phyloP scores from a whole-genome alignment of 2,888 invertebrate species.

The Metalampra italica region DNA sequence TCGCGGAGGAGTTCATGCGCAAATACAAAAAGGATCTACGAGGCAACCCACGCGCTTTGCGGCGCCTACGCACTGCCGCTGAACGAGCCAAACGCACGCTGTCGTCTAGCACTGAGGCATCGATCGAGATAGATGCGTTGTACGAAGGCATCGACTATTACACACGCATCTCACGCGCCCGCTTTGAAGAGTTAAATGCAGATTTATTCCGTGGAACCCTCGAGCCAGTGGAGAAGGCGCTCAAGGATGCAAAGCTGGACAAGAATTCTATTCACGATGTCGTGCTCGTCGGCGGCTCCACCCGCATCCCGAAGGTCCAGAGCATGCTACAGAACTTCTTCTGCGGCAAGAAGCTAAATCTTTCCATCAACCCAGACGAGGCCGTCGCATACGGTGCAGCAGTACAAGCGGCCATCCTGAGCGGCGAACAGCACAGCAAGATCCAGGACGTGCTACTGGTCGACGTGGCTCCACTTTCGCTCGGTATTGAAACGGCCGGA shows the following conservation, averaged over 20 bases:
- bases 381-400: slow-evolving; percentile 89
- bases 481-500: slow-evolving; percentile 88
- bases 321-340: slow-evolving; percentile 86
- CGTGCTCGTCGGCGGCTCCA: slow-evolving; percentile 90
- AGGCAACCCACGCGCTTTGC: slow-evolving; percentile 81
- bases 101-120: slow-evolving; percentile 86
- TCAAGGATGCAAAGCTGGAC: slow-evolving; percentile 88
- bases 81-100: slow-evolving; percentile 88
- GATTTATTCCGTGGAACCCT: slow-evolving; percentile 86
- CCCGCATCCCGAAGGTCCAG: slow-evolving; percentile 89
- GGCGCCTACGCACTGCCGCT: slow-evolving; percentile 85
- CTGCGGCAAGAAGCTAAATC: slow-evolving; percentile 83
- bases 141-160: slow-evolving; percentile 84
- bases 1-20: slow-evolving; percentile 84
- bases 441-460: slow-evolving; percentile 83
- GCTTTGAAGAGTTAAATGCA: slow-evolving; percentile 86
- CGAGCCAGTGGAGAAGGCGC: slow-evolving; percentile 87
- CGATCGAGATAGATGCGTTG: slow-evolving; percentile 86
- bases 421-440: slow-evolving; percentile 85
- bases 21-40: slow-evolving; percentile 84
- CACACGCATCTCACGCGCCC: slow-evolving; percentile 83
- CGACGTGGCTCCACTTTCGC: slow-evolving; percentile 81
- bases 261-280: slow-evolving; percentile 87
- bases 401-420: slow-evolving; percentile 85
- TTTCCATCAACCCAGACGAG: slow-evolving; percentile 89